These are phyloP conservation scores for Muscidifurax raptorellus DNA, from an alignment of 1,140 invertebrate genomes.

Conservation along the genomic window DNA sequence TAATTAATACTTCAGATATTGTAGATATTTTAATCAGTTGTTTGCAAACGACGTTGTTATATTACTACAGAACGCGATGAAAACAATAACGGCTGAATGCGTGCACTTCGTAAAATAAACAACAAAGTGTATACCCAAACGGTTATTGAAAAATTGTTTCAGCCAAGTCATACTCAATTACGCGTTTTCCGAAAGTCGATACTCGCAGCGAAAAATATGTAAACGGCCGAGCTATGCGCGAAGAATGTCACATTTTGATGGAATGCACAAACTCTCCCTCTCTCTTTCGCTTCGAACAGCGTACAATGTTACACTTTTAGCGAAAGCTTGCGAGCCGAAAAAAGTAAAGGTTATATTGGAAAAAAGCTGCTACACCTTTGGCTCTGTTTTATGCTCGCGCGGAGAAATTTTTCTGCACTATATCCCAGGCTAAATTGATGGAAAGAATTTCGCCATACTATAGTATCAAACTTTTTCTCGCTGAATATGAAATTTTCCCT, in stretches of 20 bases:
- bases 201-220: too few relatives aligned
- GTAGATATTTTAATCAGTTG: too few relatives aligned
- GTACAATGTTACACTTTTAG: constrained; percentile 13
- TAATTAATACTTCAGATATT: too few relatives aligned
- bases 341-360: background rate
- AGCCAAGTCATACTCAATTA: background rate
- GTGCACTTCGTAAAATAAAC: too few relatives aligned
- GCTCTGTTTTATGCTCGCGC: constrained; percentile 13
- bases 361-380: background rate
- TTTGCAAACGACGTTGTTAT: too few relatives aligned
- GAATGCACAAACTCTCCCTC: background rate
- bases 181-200: background rate
- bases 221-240: too few relatives aligned
- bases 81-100: too few relatives aligned
- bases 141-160: background rate
- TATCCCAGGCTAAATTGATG: constrained; percentile 1
- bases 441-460: background rate
- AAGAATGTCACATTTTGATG: constrained; percentile 3
- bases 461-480: constrained; percentile 18
- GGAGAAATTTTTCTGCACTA: constrained; percentile 11
- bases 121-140: too few relatives aligned
- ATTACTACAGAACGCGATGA: too few relatives aligned
- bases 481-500: constrained; percentile 26
- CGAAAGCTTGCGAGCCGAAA: background rate
- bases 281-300: background rate